phyloP scores from a whole-genome alignment of 1,140 invertebrate species.

The Macrocentrus cingulum region DNA sequence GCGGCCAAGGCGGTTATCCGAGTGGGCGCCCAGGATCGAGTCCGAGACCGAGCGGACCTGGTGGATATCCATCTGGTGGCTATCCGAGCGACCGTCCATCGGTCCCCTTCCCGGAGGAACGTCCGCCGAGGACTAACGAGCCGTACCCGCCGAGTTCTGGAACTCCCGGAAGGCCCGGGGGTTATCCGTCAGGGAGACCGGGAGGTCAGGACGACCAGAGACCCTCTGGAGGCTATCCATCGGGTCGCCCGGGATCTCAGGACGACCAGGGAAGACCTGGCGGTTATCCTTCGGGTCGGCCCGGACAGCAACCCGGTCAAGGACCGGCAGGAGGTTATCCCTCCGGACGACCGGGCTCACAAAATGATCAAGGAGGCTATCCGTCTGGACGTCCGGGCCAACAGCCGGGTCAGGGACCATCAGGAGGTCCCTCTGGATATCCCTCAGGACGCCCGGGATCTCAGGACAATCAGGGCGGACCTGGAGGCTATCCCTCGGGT shows the following conservation, averaged over 20 bases:
- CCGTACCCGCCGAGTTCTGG: conserved; percentile 27
- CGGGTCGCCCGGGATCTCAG: conserved; percentile 9
- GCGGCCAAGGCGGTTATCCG: conserved; percentile 27
- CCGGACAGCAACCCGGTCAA: conserved; percentile 24
- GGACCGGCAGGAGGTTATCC: conserved; percentile 34
- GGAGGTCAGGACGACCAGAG: conserved; percentile 27
- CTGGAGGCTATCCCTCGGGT: conserved; percentile 32
- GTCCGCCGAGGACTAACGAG: neutral
- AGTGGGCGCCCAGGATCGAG: conserved; percentile 21
- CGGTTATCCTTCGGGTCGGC: conserved; percentile 32
- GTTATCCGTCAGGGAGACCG: conserved; percentile 16
- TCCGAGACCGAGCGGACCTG: conserved; percentile 23
- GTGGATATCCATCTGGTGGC: conserved; percentile 10
- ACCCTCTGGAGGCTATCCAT: neutral
- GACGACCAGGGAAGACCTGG: conserved; percentile 18
- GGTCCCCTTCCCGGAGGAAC: conserved; percentile 32
- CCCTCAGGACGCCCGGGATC: conserved; percentile 30
- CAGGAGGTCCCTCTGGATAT: too few relatives aligned
- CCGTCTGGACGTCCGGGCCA: conserved; percentile 36
- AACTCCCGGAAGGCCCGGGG: neutral
- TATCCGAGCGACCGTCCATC: conserved; percentile 31
- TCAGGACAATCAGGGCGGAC: conserved; percentile 30
- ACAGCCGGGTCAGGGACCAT: conserved; percentile 33
- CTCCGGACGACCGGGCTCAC: conserved; percentile 24
- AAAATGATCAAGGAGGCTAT: conserved; percentile 30